Evolutionary conservation across 2,888 invertebrate species (phyloP).

Genomic region (Oscheius sp.): DNA sequence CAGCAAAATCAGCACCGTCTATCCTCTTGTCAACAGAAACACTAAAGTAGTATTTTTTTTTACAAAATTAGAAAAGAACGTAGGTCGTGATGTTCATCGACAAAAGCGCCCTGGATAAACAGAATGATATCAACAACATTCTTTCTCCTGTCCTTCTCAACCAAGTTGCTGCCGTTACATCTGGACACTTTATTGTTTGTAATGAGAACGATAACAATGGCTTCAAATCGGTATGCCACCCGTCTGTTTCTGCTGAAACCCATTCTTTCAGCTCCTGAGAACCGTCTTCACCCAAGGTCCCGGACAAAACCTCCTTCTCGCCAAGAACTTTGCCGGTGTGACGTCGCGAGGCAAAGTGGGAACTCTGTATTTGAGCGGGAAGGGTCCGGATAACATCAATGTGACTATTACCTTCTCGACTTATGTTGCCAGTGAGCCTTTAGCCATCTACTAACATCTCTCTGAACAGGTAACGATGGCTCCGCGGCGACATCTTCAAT

Average conservation of each 20-base stretch:
- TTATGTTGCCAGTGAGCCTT: background rate
- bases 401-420: background rate
- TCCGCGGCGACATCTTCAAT: no score
- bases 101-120: background rate
- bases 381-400: background rate
- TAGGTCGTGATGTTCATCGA: constrained; percentile 25
- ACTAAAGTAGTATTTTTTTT: background rate
- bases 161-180: constrained; percentile 24
- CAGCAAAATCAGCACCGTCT: background rate
- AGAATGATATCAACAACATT: background rate
- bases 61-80: background rate
- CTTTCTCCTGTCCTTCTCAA: background rate
- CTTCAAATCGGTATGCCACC: background rate
- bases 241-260: background rate
- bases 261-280: constrained; percentile 2
- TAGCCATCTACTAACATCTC: background rate
- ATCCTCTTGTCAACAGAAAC: constrained; percentile 29
- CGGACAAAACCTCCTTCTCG: constrained; percentile 28
- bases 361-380: background rate
- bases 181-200: constrained; percentile 26
- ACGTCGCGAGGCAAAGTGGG: no score
- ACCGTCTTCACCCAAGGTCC: constrained; percentile 19
- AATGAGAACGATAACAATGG: background rate
- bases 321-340: constrained; percentile 9
- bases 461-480: no score